Evolutionary conservation across 2,888 invertebrate genomes (phyloP), one percentile per base, ranked within the genome.

Genomic region (Acrocyrtus sp.): DNA sequence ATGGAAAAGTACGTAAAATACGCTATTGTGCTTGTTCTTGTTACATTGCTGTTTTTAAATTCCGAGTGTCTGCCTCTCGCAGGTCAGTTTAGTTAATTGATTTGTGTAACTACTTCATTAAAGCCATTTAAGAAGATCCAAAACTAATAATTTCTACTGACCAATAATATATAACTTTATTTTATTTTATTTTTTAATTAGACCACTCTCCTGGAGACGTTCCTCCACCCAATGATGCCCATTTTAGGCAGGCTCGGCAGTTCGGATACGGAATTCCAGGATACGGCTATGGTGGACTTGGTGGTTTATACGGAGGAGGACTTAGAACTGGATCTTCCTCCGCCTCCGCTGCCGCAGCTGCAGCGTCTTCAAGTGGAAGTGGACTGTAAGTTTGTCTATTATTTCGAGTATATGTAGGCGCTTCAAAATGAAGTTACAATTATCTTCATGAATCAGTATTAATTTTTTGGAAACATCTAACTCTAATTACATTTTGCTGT

Each of bases 261-360:
- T n/a, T n/a, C n/a, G n/a, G n/a, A n/a, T n/a, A n/a, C n/a, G n/a
- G n/a, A n/a, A n/a, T n/a, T n/a, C n/a, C n/a, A n/a, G n/a, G n/a
- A n/a, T n/a, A n/a, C n/a, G n/a, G n/a, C n/a, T n/a, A n/a, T n/a
- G n/a, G n/a, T n/a, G n/a, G n/a, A n/a, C n/a, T n/a, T n/a, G n/a
- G n/a, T n/a, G 1, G n/a, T 6, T 21, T 43, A 43, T 10, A 17
- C 47, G 17, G 3, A 1, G 61, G 61, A 27, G 61, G 61, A 60
- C 12, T 43, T 26, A 53, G 62, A 26, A n/a, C 5, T 12, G 51
- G 19, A 34, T 26, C 51, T n/a, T 51, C 62, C 21, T 45, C 58
- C 26, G 43, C 58, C n/a, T 43, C 60, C 1, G n/a, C 62, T 15
- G 62, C 62, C 17, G 51, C 62, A 1, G 62, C 62, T 53, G 41